These are phyloP conservation scores for Crocodylus rhombifer DNA, from an alignment of 2,797 vertebrate genomes.

Conservation along the genomic window DNA sequence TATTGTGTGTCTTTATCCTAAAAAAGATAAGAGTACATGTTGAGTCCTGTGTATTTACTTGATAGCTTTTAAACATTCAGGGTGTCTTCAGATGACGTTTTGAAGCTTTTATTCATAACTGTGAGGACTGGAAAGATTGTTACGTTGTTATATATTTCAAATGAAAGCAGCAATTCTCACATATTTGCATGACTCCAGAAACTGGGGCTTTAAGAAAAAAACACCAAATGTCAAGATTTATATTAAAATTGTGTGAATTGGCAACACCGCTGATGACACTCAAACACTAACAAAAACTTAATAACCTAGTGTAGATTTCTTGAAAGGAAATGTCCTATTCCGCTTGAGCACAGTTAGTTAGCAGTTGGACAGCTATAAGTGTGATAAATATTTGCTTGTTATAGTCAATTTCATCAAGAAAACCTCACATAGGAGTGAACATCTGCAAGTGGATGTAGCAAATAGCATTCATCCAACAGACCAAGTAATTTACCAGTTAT, in stretches of 20 bases:
- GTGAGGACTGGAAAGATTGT: rapidly evolving
- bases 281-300: conserved; percentile 1
- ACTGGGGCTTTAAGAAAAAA: background rate
- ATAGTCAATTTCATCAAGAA: conserved; percentile 70
- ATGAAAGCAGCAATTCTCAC: background rate
- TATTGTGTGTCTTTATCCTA: too few relatives aligned
- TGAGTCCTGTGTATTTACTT: background rate
- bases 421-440: conserved; percentile 70
- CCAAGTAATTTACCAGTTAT: conserved; percentile 74
- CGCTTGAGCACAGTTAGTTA: conserved; percentile 63
- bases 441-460: conserved; percentile 61
- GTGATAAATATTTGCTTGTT: conserved; percentile 75
- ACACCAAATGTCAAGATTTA: background rate
- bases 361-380: conserved; percentile 71
- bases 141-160: background rate
- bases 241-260: background rate
- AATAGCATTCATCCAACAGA: conserved; percentile 65
- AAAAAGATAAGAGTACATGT: background rate
- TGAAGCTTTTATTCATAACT: background rate
- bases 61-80: background rate
- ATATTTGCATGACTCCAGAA: conserved; percentile 15
- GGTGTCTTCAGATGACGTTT: background rate
- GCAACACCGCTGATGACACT: background rate
- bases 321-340: conserved; percentile 8
- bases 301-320: conserved; percentile 45